Evolutionary conservation across 2,797 vertebrate species (phyloP), one percentile per base, ranked within the genome.

Genomic region (Oreonectes daqikongensis): DNA sequence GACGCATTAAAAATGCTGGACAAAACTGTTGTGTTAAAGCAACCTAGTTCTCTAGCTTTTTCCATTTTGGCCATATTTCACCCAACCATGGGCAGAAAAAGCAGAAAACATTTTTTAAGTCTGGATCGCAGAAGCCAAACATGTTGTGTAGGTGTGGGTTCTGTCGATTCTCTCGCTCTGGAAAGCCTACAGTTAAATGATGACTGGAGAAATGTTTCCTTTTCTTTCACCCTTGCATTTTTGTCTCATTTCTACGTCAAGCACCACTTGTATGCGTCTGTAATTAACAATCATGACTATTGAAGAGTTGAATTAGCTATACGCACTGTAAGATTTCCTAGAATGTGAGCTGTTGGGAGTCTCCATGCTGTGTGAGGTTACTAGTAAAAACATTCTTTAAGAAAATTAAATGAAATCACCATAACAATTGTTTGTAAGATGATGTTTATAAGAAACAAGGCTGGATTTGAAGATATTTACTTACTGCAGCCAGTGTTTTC

Each of bases 251-350:
- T 77, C 52, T 76, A 59, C 71, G 79, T 72, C 69, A 65, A 79
- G 72, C 40, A 55, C 69, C 55, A 70, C 40, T 78, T 42, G 38
- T 17, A 24, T 42, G 75, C n/a, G 12, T 22, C 22, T 46, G 61
- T 46, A 57, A 70, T 77, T 77, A 72, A 66, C 52, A 42, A 69
- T 53, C 48, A 77, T 28, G 64, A 46, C 35, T 24, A 78, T 67
- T 69, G 60, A 38, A 30, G 57, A 68, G 48, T 55, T 78, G 63
- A 52, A 15, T 35, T 63, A 53, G 22, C 61, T 55, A 67, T 38
- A 72, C 18, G 42, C 24, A 55, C n/a, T n/a, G n/a, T 55, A 12
- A 26, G 12, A 1, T 15, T 4, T 55, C 4, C 11, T 55, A 26
- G 11, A 26, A 26, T 55, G 26, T 55, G 22, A 17, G 26, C 14